Percentiles rank a stretch among this genome's conserved stretches.
Evolutionary conservation across 1,140 invertebrate genomes (phyloP).

Genomic region (Antheraea pernyi): DNA sequence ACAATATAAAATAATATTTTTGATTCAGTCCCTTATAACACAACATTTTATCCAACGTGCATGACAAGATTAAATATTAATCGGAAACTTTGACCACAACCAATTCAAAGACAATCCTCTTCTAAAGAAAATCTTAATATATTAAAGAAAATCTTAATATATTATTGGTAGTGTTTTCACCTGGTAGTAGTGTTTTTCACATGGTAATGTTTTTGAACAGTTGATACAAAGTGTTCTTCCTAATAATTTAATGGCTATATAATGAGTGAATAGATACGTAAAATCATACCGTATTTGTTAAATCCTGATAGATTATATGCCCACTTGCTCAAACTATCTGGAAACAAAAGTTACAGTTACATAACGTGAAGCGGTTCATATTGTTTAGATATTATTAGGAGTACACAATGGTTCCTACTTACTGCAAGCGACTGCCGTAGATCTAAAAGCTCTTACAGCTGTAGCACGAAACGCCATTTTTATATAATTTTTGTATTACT

Average conservation of each 20-base stretch:
- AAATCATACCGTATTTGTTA: conserved; percentile 84
- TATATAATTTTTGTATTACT: background rate
- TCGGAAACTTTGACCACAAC: too few relatives aligned
- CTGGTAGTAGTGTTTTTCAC: too few relatives aligned
- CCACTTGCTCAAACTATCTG: conserved; percentile 82
- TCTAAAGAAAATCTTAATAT: too few relatives aligned
- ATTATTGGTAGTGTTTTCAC: too few relatives aligned
- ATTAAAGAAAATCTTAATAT: too few relatives aligned
- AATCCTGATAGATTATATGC: conserved; percentile 85
- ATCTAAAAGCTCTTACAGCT: conserved; percentile 54
- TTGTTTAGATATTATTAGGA: conserved; percentile 4
- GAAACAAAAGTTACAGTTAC: conserved; percentile 71
- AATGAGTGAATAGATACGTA: background rate
- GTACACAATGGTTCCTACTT: conserved; percentile 24
- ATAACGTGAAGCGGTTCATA: conserved; percentile 35
- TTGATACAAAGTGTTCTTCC: too few relatives aligned
- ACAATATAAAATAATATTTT: background rate
- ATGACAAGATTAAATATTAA: too few relatives aligned
- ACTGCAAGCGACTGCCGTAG: conserved; percentile 52
- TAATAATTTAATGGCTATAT: background rate
- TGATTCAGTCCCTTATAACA: too few relatives aligned
- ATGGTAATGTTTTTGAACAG: too few relatives aligned
- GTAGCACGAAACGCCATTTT: conserved; percentile 55
- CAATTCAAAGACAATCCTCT: too few relatives aligned
- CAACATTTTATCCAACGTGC: too few relatives aligned